Evolutionary conservation across 2,888 invertebrate genomes (phyloP).

Genomic region (Pristionchus maxplancki): DNA sequence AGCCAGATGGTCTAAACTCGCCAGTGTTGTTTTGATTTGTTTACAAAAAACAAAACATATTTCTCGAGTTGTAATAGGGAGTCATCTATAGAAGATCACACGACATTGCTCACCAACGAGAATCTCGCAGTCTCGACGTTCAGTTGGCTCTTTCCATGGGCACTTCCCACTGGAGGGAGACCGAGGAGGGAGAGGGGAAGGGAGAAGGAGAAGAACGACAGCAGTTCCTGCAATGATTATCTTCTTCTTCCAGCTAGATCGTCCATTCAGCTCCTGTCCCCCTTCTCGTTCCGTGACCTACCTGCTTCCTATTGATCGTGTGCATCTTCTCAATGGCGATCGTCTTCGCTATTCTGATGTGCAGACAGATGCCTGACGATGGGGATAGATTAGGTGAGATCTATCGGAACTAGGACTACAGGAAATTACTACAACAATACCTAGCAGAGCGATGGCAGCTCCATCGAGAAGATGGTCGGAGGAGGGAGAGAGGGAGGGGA

Average conservation of each 20-base stretch:
- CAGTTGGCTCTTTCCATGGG: conserved; percentile 47
- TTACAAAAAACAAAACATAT: too few species aligned
- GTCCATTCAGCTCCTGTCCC: too few species aligned
- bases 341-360: conserved; percentile 21
- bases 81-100: neutral
- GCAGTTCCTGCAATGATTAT: conserved; percentile 41
- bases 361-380: conserved; percentile 10
- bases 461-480: conserved; percentile 23
- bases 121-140: conserved; percentile 51
- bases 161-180: conserved; percentile 42
- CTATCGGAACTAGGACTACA: too few species aligned
- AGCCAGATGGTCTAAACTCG: too few species aligned
- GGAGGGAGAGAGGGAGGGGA: conserved; percentile 26
- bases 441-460: conserved; percentile 32
- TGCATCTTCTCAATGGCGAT: conserved; percentile 52
- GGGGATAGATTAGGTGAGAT: too few species aligned
- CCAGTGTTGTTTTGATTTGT: too few species aligned
- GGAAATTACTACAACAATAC: neutral
- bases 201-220: conserved; percentile 22
- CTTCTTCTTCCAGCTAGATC: too few species aligned
- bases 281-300: neutral
- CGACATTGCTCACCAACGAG: conserved; percentile 48
- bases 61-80: too few species aligned
- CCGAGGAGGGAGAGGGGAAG: conserved; percentile 44
- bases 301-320: conserved; percentile 51